Evolutionary conservation across 2,797 vertebrate genomes (phyloP), one percentile per base, ranked within the genome.

Genomic region (Netta rufina): DNA sequence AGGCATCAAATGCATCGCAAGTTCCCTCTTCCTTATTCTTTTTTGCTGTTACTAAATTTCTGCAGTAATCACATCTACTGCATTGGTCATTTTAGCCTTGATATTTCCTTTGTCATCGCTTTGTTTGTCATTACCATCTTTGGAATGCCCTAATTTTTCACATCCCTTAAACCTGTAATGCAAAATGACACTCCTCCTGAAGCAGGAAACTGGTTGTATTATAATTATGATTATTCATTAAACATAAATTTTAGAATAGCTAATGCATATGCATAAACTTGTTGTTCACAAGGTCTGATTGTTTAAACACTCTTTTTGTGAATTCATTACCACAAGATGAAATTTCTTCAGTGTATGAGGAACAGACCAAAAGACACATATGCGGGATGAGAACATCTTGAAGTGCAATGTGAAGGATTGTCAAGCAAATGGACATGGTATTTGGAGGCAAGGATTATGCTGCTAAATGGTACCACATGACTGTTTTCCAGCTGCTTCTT

Each of bases 151-250:
- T 83, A 39, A 81, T 89, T 93, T 75, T 85, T 92, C 73, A 72
- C 47, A 80, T 70, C 75, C 56, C 74, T 62, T 32, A 92, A 89
- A n/a, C 54, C 25, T 56, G 66, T 0, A 1, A 78, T 67, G 47
- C 54, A 49, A 91, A 92, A 56, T 73, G 8, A 43, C 89, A 62
- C 28, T 65, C 57, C 66, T 87, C 47, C 27, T 72, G 79, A 78
- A 57, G 67, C 54, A 75, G 39, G 11, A 65, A 85, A 41, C 65
- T 62, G 36, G 18, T 45, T 69, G 22, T 61, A 56, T 78, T 89
- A 53, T 80, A 90, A 83, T 72, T 72, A 75, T 73, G 76, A 73
- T 88, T 95, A 93, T 95, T 92, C 91, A 87, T 94, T 66, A 86
- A 80, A n/a, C 47, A 57, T 62, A 75, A 72, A n/a, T 62, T 92